Conservation (phyloP, 1,140 invertebrate genomes). For the Fopius arisanus region DNA sequence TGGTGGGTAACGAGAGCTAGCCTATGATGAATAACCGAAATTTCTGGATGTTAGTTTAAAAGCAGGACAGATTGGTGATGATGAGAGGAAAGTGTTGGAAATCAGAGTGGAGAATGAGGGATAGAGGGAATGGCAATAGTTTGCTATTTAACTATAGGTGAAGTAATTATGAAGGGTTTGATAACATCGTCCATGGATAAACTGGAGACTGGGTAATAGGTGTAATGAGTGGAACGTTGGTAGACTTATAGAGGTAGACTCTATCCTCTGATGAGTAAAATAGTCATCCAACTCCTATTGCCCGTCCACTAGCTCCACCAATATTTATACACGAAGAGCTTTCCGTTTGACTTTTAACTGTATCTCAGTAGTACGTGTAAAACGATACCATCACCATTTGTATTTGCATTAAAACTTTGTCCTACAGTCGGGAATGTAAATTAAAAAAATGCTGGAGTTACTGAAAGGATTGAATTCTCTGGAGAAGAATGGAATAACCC, state of each 20-base stretch:
- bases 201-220: constrained; percentile 15
- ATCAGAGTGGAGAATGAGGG: not conserved
- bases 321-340: no score
- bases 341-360: no score
- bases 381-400: constrained; percentile 5
- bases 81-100: not conserved
- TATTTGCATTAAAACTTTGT: constrained; percentile 14
- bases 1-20: not conserved
- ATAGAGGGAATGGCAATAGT: not conserved
- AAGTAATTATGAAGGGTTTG: constrained; percentile 15
- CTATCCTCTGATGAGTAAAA: not conserved
- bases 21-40: not conserved
- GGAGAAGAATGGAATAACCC: not conserved
- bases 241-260: not conserved
- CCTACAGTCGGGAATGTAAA: not conserved
- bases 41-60: not conserved
- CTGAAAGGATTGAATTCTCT: constrained; percentile 12
- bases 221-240: constrained; percentile 16
- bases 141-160: not conserved
- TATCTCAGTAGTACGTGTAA: not conserved
- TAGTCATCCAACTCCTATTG: not conserved
- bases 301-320: no score
- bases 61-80: not conserved
- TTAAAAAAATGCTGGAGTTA: not conserved
- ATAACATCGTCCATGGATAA: not conserved